These are phyloP conservation scores for Aleiodes sp. DNA, from an alignment of 1,140 invertebrate genomes.

Conservation along the genomic window DNA sequence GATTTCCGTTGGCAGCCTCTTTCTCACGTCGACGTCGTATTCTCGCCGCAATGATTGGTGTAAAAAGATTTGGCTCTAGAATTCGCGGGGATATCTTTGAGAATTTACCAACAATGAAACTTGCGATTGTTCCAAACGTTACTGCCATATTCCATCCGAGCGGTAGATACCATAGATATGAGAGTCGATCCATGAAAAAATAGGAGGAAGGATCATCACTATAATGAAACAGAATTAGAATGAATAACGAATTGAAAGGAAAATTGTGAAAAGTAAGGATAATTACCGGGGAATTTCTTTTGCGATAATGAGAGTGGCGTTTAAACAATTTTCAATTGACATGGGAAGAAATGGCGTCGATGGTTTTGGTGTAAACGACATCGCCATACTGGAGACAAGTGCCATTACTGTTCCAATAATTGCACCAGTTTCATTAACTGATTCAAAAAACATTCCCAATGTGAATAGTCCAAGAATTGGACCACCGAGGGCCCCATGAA, in stretches of 20 bases:
- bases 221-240: conserved; percentile 30
- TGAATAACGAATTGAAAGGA: conserved; percentile 15
- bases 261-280: neutral
- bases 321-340: conserved; percentile 69
- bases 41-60: conserved; percentile 26
- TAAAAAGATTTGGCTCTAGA: conserved; percentile 31
- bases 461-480: conserved; percentile 82
- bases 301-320: conserved; percentile 33
- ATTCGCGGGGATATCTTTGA: neutral
- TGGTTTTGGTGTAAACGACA: conserved; percentile 85
- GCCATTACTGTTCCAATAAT: conserved; percentile 74
- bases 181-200: conserved; percentile 29
- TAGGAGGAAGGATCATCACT: conserved; percentile 32
- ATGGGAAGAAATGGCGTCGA: conserved; percentile 68
- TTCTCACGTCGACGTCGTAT: conserved; percentile 24
- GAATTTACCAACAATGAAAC: conserved; percentile 8
- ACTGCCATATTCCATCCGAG: conserved; percentile 25
- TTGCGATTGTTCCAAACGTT: conserved; percentile 21
- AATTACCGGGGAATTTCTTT: neutral
- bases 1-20: conserved; percentile 20
- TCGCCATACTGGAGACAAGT: conserved; percentile 78
- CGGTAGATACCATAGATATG: conserved; percentile 30
- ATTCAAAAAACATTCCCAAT: conserved; percentile 78
- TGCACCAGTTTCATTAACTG: conserved; percentile 77
- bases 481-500: conserved; percentile 82